Evolutionary conservation across 2,797 vertebrate species (phyloP).

Genomic region (Pelodytes ibericus): DNA sequence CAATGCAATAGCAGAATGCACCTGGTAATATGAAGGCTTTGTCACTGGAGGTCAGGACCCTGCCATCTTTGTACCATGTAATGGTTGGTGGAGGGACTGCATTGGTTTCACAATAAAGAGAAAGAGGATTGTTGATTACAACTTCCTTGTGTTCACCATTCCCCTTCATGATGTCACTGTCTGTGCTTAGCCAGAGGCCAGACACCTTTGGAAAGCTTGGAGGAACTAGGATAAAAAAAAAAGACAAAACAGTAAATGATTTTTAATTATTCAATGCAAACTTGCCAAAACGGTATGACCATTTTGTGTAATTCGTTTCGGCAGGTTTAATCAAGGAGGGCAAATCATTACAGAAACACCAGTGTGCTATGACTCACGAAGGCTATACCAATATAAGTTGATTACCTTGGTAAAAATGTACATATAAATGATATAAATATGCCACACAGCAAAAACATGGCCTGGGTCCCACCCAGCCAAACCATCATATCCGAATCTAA

Average conservation of each 20-base stretch:
- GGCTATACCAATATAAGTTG: no score
- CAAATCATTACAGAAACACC: no score
- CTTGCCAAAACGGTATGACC: no score
- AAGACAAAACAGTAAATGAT: background rate
- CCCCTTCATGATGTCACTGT: slow-evolving; percentile 62
- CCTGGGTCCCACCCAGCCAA: no score
- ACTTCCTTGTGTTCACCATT: slow-evolving; percentile 78
- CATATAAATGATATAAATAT: no score
- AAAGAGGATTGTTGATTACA: slow-evolving; percentile 89
- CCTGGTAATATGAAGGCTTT: slow-evolving; percentile 89
- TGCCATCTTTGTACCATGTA: slow-evolving; percentile 93
- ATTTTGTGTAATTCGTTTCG: no score
- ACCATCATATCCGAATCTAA: no score
- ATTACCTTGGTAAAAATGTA: no score
- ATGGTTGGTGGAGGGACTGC: slow-evolving; percentile 92
- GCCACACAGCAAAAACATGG: no score
- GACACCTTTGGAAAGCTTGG: slow-evolving; percentile 84
- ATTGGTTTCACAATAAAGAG: slow-evolving; percentile 92
- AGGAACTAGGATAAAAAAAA: slow-evolving; percentile 77
- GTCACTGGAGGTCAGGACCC: slow-evolving; percentile 79
- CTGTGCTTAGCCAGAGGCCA: slow-evolving; percentile 70
- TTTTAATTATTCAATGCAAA: no score
- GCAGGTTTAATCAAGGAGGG: no score
- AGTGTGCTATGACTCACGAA: no score
- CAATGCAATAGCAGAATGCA: slow-evolving; percentile 58